Percentiles rank a stretch among this genome's conserved stretches.
Conservation (phyloP, 2,888 invertebrate genomes). For the Lithosia quadra region DNA sequence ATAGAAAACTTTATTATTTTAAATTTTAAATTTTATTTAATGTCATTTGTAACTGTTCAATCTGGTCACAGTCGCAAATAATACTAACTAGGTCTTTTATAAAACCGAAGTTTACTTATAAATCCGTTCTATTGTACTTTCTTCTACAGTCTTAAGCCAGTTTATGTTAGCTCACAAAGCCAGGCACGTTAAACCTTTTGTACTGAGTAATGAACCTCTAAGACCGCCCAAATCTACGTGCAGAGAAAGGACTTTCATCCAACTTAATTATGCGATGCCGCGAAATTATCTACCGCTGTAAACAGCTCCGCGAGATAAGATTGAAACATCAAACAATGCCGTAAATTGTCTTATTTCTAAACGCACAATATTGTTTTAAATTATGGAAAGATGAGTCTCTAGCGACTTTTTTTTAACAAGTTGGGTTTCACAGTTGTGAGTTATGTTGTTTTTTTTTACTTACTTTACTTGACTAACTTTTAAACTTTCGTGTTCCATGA, state of each 20-base stretch:
- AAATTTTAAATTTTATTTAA: too few species aligned
- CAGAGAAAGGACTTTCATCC: neutral
- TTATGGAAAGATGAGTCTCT: neutral
- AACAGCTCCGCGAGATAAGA: conserved; percentile 2
- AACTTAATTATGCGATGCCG: conserved; percentile 10
- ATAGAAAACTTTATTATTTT: too few species aligned
- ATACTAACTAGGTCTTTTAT: too few species aligned
- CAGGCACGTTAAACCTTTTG: neutral
- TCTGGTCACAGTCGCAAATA: too few species aligned
- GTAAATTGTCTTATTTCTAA: neutral
- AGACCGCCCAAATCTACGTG: neutral
- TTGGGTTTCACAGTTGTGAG: too few species aligned
- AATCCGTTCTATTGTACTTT: neutral
- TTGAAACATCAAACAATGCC: conserved; percentile 2
- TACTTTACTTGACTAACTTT: too few species aligned
- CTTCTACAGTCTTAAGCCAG: neutral
- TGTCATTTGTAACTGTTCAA: too few species aligned
- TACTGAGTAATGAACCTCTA: neutral
- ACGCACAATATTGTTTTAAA: neutral
- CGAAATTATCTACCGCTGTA: neutral
- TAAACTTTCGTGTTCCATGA: too few species aligned
- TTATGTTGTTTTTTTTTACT: too few species aligned
- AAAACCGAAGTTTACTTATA: neutral
- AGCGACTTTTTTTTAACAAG: too few species aligned
- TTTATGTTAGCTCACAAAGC: neutral